Base-by-base conservation (phyloP, 2,797 vertebrate species). In the Danionella dracula region DNA sequence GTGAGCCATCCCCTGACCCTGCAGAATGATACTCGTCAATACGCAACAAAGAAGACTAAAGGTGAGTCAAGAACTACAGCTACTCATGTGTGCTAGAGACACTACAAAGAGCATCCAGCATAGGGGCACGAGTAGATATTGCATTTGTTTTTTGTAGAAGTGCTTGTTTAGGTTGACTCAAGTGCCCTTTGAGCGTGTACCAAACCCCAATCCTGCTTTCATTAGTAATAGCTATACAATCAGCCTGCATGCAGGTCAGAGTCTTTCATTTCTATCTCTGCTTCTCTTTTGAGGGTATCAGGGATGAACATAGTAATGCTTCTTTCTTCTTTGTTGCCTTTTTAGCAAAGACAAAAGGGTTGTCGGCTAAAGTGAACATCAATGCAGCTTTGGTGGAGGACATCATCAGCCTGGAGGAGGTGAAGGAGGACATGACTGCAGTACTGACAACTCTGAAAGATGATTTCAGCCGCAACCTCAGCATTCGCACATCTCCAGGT, bases 11-110 rank as follows among this genome's bases (percentile, higher is more conserved):
- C 73, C 45, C 65, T 4, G 58, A 75, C 4, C 2, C 76, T 73
- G 1, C 8, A 62, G 16, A 42, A 81, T 20, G 85, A 82, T 10
- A 21, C 66, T 71, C 84, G 94, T 11, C 82, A 87, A 45, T 89
- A 95, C 6, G 93, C 93, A 69, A 94, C 93, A 76, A 98, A 98
- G 83, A 98, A 94, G 83, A 85, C 91, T 68, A 95, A 93, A 89
- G 86, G 88, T 87, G 32, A 67, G 79, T 56, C 65, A 40, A 68
- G 37, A 4, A 4, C 60, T 19, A 37, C 6, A 11, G 51, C 60
- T 44, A 13, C 51, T 56, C 16, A 29, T 55, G 35, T 42, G 4
- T 35, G 21, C 41, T 37, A 59, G 34, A 42, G 16, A 58, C 66
- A 53, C 49, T 46, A 53, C 60, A 75, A 76, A 72, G 67, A 55